Evolutionary conservation across 2,888 invertebrate species (phyloP).

Genomic region (Eudemis profundana): DNA sequence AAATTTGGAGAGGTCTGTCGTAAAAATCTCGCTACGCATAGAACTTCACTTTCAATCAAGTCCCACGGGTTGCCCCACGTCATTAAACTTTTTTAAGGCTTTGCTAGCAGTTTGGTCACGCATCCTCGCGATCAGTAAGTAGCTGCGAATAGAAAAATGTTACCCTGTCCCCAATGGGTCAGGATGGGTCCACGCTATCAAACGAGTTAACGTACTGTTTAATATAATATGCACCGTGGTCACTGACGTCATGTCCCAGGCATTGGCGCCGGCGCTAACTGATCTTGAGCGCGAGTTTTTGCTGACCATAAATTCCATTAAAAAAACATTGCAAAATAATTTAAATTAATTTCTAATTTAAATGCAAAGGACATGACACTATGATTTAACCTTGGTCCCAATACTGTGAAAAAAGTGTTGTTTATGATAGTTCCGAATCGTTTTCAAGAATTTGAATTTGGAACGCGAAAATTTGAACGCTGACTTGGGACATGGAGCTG

Average conservation of each 20-base stretch:
- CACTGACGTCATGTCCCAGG: slow-evolving; percentile 34
- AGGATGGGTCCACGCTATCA: no score
- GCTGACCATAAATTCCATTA: slow-evolving; percentile 27
- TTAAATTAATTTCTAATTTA: slow-evolving; percentile 40
- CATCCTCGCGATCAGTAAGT: no score
- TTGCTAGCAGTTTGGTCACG: no score
- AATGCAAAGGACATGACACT: slow-evolving; percentile 40
- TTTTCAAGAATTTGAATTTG: not conserved
- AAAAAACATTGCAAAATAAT: slow-evolving; percentile 38
- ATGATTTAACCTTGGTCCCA: slow-evolving; percentile 29
- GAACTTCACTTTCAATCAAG: no score
- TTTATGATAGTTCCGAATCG: slow-evolving; percentile 6
- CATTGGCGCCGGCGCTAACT: slow-evolving; percentile 43
- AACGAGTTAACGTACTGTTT: slow-evolving; percentile 2
- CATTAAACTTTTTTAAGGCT: no score
- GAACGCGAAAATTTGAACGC: not conserved
- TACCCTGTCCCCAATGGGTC: no score
- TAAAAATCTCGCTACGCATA: no score
- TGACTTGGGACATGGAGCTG: no score
- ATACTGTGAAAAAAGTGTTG: slow-evolving; percentile 13
- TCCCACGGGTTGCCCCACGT: no score
- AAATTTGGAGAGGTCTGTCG: no score
- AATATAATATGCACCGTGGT: not conserved
- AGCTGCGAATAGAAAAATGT: no score
- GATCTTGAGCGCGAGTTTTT: slow-evolving; percentile 26